A percentile compares a stretch with the other conserved stretches of the same genome.
Evolutionary conservation across 2,113 vertebrate species (phyloP).

Genomic region (Prunella himalayana): DNA sequence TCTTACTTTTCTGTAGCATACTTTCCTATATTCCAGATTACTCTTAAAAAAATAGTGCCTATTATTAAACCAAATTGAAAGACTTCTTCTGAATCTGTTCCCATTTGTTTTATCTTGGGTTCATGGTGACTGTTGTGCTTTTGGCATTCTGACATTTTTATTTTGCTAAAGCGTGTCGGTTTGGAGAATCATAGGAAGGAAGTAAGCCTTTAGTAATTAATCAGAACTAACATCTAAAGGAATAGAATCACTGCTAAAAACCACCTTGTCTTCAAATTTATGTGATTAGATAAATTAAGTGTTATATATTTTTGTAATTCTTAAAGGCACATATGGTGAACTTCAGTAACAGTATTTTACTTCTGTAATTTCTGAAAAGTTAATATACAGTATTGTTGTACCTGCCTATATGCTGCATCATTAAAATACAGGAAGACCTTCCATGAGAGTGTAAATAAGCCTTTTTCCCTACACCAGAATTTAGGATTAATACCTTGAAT

Average conservation of each 20-base stretch:
- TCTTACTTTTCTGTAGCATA: not conserved
- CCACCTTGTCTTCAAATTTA: not conserved
- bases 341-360: not conserved
- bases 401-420: not conserved
- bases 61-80: not conserved
- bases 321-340: not conserved
- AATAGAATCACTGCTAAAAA: not conserved
- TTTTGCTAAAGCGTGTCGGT: not conserved
- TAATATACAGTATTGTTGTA: not conserved
- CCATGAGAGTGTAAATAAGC: not conserved
- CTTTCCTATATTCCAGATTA: not conserved
- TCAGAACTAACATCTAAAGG: not conserved
- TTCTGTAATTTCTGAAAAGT: not conserved
- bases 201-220: not conserved
- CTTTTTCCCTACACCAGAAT: not conserved
- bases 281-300: not conserved
- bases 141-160: not conserved
- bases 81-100: not conserved
- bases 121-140: rapidly evolving
- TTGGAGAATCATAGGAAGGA: not conserved
- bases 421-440: not conserved
- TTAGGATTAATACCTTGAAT: not conserved
- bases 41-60: not conserved
- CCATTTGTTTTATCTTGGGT: not conserved
- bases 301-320: not conserved